Evolutionary conservation across 2,797 vertebrate species (phyloP).

Genomic region (Epinephelus awoara): DNA sequence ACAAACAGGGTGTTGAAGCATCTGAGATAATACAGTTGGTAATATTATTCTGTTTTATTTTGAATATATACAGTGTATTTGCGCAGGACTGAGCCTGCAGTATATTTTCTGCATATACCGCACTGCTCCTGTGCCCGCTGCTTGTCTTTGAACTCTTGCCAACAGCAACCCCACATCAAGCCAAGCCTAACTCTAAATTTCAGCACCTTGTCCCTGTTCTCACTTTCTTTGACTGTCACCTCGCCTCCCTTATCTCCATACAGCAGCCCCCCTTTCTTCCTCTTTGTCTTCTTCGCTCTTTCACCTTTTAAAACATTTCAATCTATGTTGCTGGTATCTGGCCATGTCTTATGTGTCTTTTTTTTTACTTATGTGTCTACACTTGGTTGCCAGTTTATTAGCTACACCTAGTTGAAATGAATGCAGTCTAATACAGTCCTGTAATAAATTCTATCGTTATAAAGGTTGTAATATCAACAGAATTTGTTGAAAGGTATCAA

Average conservation of each 20-base stretch:
- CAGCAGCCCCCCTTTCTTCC: not conserved
- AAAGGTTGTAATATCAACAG: not conserved
- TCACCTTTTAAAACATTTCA: not conserved
- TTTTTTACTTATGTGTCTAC: not conserved
- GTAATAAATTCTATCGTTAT: not conserved
- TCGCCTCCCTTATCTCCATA: not conserved
- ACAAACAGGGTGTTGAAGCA: not conserved
- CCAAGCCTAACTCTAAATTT: not conserved
- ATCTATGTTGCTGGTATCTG: not conserved
- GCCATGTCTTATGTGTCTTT: not conserved
- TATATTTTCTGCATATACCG: not conserved
- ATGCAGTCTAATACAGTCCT: not conserved
- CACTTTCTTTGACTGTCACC: not conserved
- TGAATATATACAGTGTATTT: not conserved
- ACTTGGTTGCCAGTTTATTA: not conserved
- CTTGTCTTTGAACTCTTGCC: constrained; percentile 12
- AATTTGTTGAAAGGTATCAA: not conserved
- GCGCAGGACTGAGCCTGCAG: not conserved
- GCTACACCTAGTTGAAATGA: not conserved
- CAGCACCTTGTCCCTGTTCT: not conserved
- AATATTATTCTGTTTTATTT: not conserved
- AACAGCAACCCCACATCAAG: constrained; percentile 1
- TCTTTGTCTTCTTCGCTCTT: not conserved
- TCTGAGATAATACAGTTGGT: not conserved
- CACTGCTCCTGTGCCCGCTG: not conserved